Evolutionary conservation across 2,888 invertebrate species (phyloP), one percentile per base, ranked within the genome.

Genomic region (Heliconius charithonia): DNA sequence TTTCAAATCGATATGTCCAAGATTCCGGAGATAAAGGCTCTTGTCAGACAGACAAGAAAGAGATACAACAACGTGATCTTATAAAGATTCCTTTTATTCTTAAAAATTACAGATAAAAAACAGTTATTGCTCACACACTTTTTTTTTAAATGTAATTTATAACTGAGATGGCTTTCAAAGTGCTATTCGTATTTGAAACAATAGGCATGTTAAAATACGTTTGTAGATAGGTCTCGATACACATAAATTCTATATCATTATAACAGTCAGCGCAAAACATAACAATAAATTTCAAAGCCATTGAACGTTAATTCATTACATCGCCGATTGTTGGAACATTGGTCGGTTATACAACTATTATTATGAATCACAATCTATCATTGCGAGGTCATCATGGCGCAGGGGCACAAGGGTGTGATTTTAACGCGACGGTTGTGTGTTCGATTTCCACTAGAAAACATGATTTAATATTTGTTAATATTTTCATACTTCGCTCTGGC

Each of bases 311-410:
- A 81, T 80, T 81, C 77, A 80, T 79, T 75, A 70, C 74, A 76
- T 59, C 45, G 56, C 70, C 62, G 75, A 80, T 80, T 75, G 80
- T 69, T 79, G 62, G 78, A 77, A 72, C 78, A 79, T 78, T 76
- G 79, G 71, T 81, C 76, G 25, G 71, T 80, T 78, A 76, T 78
- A 80, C 77, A 80, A 80, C 77, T 63, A 77, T 79, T 80, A 76
- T 75, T 77, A 72, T 80, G 80, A 81, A 76, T 81, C 78, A 83
- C 82, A 77, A 82, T 82, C 83, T 81, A 82, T 82, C 81, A 51
- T 51, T 2, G 19, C 7, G 19, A 51, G 22, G 51, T 9, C 9
- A 9, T 51, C 51, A 3, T 3, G 19, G 37, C 37, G 1, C 37
- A 37, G 22, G 6, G 51, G 7, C 7, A 2, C 19, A 19, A 51